Evolutionary conservation across 2,113 vertebrate species (phyloP).

Genomic region (Bolborhynchus lineola): DNA sequence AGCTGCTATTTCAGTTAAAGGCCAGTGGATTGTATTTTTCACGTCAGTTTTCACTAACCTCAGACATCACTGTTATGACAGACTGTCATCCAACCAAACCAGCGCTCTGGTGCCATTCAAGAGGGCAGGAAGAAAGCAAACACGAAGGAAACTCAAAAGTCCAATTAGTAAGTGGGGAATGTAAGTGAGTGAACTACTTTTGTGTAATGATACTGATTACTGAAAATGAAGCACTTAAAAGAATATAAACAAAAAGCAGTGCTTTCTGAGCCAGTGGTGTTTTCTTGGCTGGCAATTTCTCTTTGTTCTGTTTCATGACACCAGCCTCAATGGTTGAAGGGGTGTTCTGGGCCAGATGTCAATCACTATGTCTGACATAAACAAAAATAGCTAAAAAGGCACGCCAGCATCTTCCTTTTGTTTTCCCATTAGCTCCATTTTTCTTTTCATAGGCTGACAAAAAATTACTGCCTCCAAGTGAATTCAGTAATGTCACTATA

Average conservation of each 20-base stretch:
- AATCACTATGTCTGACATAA: constrained; percentile 67
- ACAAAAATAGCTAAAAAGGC: constrained; percentile 69
- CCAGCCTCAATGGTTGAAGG: constrained; percentile 57
- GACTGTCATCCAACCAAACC: constrained; percentile 50
- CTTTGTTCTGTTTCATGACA: constrained; percentile 68
- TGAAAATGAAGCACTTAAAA: constrained; percentile 61
- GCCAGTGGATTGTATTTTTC: constrained; percentile 49
- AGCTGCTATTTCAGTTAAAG: constrained; percentile 47
- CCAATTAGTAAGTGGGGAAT: background rate
- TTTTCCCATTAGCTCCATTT: constrained; percentile 68
- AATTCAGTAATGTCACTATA: constrained; percentile 69
- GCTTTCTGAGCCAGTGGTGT: constrained; percentile 44
- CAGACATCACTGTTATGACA: constrained; percentile 66
- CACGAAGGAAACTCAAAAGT: background rate
- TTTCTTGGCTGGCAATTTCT: constrained; percentile 67
- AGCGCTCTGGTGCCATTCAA: constrained; percentile 11
- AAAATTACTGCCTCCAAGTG: constrained; percentile 73
- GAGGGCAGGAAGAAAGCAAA: constrained; percentile 35
- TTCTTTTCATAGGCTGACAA: constrained; percentile 69
- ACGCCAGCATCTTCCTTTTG: constrained; percentile 66
- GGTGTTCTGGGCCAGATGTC: constrained; percentile 62
- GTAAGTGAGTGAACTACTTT: background rate
- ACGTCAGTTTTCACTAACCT: constrained; percentile 43
- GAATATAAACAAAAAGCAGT: constrained; percentile 52
- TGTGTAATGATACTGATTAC: constrained; percentile 36